Evolutionary conservation across 1,140 invertebrate genomes (phyloP), one percentile per base, ranked within the genome.

Genomic region (Brachionus rotundiformis): DNA sequence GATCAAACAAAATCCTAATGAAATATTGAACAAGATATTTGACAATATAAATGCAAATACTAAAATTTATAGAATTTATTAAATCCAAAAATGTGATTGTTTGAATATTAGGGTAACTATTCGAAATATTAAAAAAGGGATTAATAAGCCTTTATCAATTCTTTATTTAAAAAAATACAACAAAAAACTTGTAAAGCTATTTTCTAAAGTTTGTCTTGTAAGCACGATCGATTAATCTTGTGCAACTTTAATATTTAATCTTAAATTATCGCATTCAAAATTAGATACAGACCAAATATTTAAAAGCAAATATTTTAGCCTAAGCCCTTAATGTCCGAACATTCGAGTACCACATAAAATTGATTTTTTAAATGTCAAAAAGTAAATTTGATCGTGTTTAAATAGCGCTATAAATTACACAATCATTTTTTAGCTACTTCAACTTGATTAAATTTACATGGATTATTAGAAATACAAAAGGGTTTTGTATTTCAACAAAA

Each of bases 171-270:
- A 68, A 31, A 68, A 36, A 29, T 63, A n/a, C 25, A 63, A 33
- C 25, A 29, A 63, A 63, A 63, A 54, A 63, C 25, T 63, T 63
- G 25, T 63, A 63, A 63, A 63, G 29, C n/a, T 27, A 63, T 33
- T 68, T 68, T 36, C 3, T 68, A 36, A 39, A 68, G 19, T 19
- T 54, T 54, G 47, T 16, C 47, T 54, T 54, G 16, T 54, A 54
- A 33, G 7, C 16, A 68, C 63, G 33, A 68, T 33, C 63, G 31
- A 68, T 33, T 33, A 68, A 68, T 68, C 63, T 68, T 68, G 63
- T 68, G 31, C 31, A 68, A 68, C n/a, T 68, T 19, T 13, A 33
- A 68, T 68, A 16, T 68, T 68, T 68, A 68, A 68, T 68, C 63
- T 68, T 33, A 68, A 68, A n/a, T 68, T 36, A 68, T 54, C 47